A percentile compares a stretch with the other conserved stretches of the same genome.
Conservation (phyloP, 2,113 vertebrate species). For the Trogon surrucura region DNA sequence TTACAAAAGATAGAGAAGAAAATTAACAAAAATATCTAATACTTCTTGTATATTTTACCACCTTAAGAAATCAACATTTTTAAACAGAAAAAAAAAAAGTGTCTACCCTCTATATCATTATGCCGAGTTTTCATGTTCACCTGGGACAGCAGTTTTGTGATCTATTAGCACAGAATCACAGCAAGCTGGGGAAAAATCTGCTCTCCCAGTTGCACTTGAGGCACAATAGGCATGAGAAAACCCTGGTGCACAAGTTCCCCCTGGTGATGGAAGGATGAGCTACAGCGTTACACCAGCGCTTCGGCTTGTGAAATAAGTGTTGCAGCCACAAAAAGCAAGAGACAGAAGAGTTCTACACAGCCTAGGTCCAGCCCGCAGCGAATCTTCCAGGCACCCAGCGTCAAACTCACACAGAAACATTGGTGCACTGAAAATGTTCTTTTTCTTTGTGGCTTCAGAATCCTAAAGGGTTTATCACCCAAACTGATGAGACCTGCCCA, state of each 20-base stretch:
- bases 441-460: background rate
- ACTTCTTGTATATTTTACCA: background rate
- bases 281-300: background rate
- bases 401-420: background rate
- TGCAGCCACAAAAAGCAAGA: background rate
- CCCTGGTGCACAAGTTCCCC: slow-evolving; percentile 36
- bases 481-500: background rate
- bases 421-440: background rate
- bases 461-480: background rate
- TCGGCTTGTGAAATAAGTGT: background rate
- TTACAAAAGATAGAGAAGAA: background rate
- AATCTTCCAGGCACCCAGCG: background rate
- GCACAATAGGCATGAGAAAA: background rate
- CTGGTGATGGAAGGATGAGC: slow-evolving; percentile 47
- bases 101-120: background rate
- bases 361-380: background rate
- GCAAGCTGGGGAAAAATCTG: background rate
- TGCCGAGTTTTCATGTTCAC: background rate
- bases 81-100: background rate
- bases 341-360: background rate
- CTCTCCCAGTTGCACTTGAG: background rate
- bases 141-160: background rate
- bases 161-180: background rate
- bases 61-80: background rate
- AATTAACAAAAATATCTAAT: background rate